Conservation (phyloP, 2,113 vertebrate genomes). For the Columba livia region DNA sequence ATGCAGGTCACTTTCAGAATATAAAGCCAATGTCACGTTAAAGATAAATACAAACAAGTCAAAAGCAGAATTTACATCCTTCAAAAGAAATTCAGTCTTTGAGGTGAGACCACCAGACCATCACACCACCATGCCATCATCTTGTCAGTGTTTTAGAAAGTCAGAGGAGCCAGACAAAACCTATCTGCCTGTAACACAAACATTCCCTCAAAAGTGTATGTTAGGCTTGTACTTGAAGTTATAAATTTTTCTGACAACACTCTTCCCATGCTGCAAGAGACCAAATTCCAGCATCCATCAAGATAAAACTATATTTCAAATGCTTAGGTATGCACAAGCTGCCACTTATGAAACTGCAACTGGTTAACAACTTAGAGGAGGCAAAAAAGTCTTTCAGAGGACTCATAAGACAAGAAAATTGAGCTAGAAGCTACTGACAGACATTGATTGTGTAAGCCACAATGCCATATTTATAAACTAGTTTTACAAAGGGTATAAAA, state of each 20-base stretch:
- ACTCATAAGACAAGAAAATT: background rate
- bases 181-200: conserved; percentile 43
- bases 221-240: background rate
- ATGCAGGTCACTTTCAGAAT: background rate
- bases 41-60: background rate
- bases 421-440: background rate
- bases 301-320: background rate
- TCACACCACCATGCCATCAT: background rate
- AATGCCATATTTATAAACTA: background rate
- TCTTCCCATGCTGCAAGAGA: background rate
- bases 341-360: background rate
- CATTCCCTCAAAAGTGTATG: background rate
- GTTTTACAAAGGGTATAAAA: background rate
- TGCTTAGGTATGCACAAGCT: background rate
- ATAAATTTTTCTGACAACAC: background rate
- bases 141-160: conserved; percentile 4
- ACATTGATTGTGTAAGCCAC: background rate
- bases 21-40: background rate
- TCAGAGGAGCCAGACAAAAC: conserved; percentile 35
- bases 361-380: background rate
- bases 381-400: background rate
- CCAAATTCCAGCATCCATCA: background rate
- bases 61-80: background rate
- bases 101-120: background rate
- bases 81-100: background rate